Percentiles rank a stretch among this genome's conserved stretches.
These are phyloP conservation scores for Spheniscus humboldti DNA, from an alignment of 2,797 vertebrate genomes.

Conservation along the genomic window DNA sequence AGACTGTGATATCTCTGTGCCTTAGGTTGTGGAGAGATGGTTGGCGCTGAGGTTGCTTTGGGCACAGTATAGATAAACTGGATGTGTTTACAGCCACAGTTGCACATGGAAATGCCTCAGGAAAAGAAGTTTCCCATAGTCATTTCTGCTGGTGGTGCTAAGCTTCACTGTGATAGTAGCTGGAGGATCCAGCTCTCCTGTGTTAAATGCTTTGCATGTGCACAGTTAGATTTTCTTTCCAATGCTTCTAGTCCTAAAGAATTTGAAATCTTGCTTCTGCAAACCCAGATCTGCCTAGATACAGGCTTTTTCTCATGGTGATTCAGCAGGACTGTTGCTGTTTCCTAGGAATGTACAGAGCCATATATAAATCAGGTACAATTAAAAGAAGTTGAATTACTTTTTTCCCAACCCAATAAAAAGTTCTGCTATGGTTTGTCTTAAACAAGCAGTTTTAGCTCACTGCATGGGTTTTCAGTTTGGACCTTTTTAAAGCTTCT, in stretches of 20 bases:
- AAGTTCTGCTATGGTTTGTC: neutral
- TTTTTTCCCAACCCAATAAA: neutral
- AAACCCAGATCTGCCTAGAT: neutral
- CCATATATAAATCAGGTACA: neutral
- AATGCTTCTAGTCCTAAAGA: neutral
- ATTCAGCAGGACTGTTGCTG: conserved; percentile 11
- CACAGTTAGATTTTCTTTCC: neutral
- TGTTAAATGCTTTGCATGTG: neutral
- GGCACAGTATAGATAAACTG: neutral
- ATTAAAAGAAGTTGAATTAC: neutral
- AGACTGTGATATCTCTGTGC: neutral
- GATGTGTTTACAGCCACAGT: neutral
- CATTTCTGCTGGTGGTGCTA: neutral
- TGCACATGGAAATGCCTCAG: neutral
- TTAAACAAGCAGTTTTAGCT: neutral
- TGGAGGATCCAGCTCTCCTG: neutral
- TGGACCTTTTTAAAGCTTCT: neutral
- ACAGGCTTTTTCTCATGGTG: neutral
- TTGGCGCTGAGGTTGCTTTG: neutral
- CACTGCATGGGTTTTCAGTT: neutral
- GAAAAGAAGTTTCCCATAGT: neutral
- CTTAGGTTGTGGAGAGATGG: neutral
- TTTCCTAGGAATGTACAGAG: neutral
- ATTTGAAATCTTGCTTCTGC: neutral
- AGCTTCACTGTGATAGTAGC: neutral